Conservation (phyloP, 2,797 vertebrate species). For the Tokudaia muenninki region DNA sequence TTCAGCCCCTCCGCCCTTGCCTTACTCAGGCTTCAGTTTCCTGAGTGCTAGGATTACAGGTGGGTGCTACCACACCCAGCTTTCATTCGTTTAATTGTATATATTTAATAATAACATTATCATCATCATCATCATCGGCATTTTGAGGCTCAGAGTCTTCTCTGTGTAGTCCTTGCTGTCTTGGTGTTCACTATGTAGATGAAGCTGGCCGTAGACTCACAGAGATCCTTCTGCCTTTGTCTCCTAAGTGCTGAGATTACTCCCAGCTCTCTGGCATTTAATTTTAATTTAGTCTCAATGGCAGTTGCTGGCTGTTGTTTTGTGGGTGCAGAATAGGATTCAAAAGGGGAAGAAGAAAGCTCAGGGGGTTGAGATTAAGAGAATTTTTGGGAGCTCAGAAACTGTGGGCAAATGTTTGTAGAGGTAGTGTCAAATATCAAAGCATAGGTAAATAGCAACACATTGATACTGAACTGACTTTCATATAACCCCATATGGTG, state of each 20-base stretch:
- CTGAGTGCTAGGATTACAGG: neutral
- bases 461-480: neutral
- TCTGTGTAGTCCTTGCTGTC: neutral
- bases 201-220: neutral
- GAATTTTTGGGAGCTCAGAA: neutral
- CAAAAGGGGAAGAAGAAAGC: neutral
- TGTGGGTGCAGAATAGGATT: neutral
- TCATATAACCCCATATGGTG: neutral
- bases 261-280: neutral
- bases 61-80: neutral
- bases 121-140: too few species aligned
- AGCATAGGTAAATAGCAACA: neutral
- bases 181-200: neutral
- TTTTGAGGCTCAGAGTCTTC: neutral
- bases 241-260: neutral
- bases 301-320: neutral
- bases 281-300: neutral
- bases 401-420: slow-evolving; percentile 20
- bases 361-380: neutral
- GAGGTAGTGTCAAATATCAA: neutral
- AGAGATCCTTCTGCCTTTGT: neutral
- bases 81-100: neutral
- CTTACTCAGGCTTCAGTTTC: neutral
- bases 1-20: neutral
- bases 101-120: neutral